phyloP scores from a whole-genome alignment of 2,797 vertebrate species.

The Gymnodraco acuticeps region DNA sequence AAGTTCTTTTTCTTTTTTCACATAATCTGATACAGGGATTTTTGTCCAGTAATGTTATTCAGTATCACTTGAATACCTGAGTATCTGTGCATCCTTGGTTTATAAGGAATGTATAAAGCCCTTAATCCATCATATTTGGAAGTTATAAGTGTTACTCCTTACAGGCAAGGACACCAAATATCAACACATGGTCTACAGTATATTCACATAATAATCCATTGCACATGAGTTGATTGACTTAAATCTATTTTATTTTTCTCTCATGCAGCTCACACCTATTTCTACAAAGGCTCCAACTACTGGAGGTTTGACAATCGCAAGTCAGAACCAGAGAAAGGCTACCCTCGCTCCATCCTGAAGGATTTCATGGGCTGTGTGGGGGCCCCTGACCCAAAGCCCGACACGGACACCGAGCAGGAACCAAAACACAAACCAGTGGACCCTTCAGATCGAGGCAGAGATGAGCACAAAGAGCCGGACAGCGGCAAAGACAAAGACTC shows the following conservation, averaged over 20 bases:
- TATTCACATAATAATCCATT: neutral
- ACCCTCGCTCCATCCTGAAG: slow-evolving; percentile 94
- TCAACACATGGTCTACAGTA: neutral
- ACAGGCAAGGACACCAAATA: neutral
- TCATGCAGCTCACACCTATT: slow-evolving; percentile 91
- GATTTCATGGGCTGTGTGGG: slow-evolving; percentile 96
- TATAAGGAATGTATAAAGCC: neutral
- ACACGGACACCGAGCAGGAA: slow-evolving; percentile 74
- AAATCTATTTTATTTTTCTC: slow-evolving; percentile 16
- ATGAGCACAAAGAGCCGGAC: slow-evolving; percentile 57
- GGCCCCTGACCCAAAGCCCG: slow-evolving; percentile 76
- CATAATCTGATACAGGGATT: too few relatives aligned
- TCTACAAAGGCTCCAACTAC: slow-evolving; percentile 95
- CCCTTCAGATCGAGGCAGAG: slow-evolving; percentile 68
- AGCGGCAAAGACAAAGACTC: slow-evolving; percentile 17
- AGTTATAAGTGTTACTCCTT: neutral
- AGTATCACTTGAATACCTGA: too few relatives aligned
- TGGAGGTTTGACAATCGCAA: slow-evolving; percentile 95
- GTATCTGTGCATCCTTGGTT: neutral
- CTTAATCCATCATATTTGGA: neutral
- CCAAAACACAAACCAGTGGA: slow-evolving; percentile 45
- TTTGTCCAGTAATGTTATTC: too few relatives aligned
- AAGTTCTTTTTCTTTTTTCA: too few relatives aligned
- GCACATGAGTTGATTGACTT: neutral
- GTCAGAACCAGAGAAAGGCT: slow-evolving; percentile 90